phyloP scores from a whole-genome alignment of 2,888 invertebrate species.

The Venusia cambrica region DNA sequence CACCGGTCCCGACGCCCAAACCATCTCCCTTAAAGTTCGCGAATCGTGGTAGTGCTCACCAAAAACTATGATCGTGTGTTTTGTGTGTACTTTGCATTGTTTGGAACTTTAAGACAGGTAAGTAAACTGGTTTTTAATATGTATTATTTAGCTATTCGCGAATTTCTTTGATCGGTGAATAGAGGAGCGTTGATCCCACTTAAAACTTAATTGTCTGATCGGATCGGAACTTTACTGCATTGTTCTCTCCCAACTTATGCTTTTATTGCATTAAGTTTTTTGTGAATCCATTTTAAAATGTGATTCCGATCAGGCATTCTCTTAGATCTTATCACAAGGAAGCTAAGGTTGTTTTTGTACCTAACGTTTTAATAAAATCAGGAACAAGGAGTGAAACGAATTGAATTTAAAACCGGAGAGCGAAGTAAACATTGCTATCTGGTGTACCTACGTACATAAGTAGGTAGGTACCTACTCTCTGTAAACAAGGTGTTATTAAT shows the following conservation, averaged over 20 bases:
- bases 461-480: too few species aligned
- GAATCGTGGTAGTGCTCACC: constrained; percentile 40
- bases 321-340: too few species aligned
- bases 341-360: too few species aligned
- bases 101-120: constrained; percentile 34
- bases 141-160: constrained; percentile 40
- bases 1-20: constrained; percentile 9
- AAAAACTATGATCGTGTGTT: constrained; percentile 21
- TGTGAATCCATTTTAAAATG: constrained; percentile 9
- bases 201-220: constrained; percentile 60
- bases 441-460: too few species aligned
- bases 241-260: constrained; percentile 29
- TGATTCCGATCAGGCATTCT: neutral
- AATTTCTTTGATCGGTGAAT: constrained; percentile 50
- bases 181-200: constrained; percentile 72
- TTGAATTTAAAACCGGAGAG: constrained; percentile 32
- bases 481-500: constrained; percentile 71
- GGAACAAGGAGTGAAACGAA: too few species aligned
- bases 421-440: constrained; percentile 69
- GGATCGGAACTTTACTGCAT: constrained; percentile 50
- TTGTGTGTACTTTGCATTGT: constrained; percentile 18
- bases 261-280: constrained; percentile 18
- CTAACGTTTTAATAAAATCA: constrained; percentile 6
- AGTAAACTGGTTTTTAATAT: constrained; percentile 18
- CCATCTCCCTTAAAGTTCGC: constrained; percentile 35